Conservation (phyloP, 2,113 vertebrate species). For the Procavia capensis region DNA sequence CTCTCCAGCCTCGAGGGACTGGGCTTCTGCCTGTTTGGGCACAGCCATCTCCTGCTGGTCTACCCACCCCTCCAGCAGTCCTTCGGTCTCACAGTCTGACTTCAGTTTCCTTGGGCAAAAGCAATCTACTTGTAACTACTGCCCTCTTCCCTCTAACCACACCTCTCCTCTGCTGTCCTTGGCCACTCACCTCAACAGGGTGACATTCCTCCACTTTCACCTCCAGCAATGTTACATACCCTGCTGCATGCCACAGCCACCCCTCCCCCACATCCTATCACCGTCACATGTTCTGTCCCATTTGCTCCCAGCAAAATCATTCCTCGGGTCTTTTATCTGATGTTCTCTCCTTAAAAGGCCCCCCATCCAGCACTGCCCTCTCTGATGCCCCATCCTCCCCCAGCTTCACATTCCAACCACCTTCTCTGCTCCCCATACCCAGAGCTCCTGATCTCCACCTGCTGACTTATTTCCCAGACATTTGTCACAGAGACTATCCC, state of each 20-base stretch:
- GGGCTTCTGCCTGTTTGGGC: neutral
- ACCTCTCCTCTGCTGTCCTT: neutral
- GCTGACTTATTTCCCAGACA: neutral
- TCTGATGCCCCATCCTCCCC: neutral
- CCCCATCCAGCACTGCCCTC: neutral
- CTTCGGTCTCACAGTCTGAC: neutral
- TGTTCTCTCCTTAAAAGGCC: neutral
- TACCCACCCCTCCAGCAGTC: rapidly evolving
- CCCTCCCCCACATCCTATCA: neutral
- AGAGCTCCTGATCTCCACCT: neutral
- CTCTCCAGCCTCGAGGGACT: neutral
- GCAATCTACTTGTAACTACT: neutral
- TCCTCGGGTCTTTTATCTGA: neutral
- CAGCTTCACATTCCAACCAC: neutral
- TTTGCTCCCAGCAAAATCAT: neutral
- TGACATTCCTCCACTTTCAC: neutral
- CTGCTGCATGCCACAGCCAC: neutral
- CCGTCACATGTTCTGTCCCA: neutral
- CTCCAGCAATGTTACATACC: neutral
- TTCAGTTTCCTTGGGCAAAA: neutral
- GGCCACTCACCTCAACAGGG: neutral
- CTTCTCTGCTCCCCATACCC: neutral
- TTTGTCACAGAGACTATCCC: neutral
- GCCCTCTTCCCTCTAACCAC: neutral
- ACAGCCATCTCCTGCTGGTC: rapidly evolving